Evolutionary conservation across 1,140 invertebrate genomes (phyloP).

Genomic region (Drosophila kurseongensis): DNA sequence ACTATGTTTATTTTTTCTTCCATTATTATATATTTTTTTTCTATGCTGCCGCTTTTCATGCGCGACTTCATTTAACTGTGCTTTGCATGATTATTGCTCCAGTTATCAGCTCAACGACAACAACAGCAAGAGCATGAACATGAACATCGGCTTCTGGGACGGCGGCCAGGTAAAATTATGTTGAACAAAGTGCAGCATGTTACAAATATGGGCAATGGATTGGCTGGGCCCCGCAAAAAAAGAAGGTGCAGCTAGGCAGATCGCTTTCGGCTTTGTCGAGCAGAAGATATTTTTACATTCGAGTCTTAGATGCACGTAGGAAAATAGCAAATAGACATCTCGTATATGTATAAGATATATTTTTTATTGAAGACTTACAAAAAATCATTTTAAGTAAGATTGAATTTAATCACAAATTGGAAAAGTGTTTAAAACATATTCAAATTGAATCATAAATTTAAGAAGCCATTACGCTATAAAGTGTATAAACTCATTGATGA

Average conservation of each 20-base stretch:
- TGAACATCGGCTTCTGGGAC: constrained; percentile 41
- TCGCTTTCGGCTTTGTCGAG: constrained; percentile 12
- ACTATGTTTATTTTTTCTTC: constrained; percentile 29
- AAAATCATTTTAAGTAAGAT: no score
- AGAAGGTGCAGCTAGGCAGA: constrained; percentile 46
- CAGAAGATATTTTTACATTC: constrained; percentile 23
- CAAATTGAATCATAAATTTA: no score
- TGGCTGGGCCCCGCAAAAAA: constrained; percentile 19
- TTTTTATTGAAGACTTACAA: no score
- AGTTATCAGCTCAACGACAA: constrained; percentile 62
- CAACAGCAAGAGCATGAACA: constrained; percentile 30
- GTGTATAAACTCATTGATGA: no score
- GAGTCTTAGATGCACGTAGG: constrained; percentile 1
- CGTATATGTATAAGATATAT: no score
- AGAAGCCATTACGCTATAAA: no score
- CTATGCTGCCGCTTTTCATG: constrained; percentile 62
- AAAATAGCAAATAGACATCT: background rate
- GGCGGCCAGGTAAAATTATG: constrained; percentile 41
- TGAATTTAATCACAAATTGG: no score
- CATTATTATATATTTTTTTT: constrained; percentile 40
- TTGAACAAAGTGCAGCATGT: constrained; percentile 53
- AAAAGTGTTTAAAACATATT: no score
- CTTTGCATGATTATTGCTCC: constrained; percentile 79
- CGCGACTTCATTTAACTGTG: constrained; percentile 77
- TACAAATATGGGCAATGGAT: constrained; percentile 41